These are phyloP conservation scores for Bruchidius siliquastri DNA, from an alignment of 2,888 invertebrate species.

Conservation along the genomic window DNA sequence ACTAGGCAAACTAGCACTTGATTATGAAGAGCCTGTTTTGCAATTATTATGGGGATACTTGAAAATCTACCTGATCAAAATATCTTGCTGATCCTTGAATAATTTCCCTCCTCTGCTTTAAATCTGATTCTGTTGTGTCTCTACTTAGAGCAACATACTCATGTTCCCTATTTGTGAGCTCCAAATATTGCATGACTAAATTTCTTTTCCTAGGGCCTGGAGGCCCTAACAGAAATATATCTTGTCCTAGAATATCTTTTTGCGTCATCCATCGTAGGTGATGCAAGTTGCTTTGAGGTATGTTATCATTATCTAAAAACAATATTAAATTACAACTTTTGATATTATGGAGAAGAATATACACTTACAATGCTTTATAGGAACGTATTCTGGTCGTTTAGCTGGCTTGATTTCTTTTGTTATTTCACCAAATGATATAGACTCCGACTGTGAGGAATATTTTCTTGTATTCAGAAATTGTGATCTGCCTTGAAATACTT, in stretches of 20 bases:
- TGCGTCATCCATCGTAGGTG: constrained; percentile 96
- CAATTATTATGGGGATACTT: no score
- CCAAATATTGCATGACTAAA: constrained; percentile 82
- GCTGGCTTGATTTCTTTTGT: constrained; percentile 60
- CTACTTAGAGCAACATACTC: constrained; percentile 92
- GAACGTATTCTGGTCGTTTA: constrained; percentile 76
- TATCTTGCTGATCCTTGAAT: constrained; percentile 81
- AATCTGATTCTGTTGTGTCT: constrained; percentile 95
- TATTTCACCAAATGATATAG: constrained; percentile 70
- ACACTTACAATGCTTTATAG: constrained; percentile 68
- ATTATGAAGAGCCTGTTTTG: no score
- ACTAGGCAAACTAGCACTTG: no score
- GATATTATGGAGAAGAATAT: background rate
- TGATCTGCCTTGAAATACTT: background rate
- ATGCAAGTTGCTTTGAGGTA: constrained; percentile 69
- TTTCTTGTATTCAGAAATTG: background rate
- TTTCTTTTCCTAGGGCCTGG: constrained; percentile 81
- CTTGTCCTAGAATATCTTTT: constrained; percentile 88
- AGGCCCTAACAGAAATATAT: constrained; percentile 89
- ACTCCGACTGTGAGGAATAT: background rate
- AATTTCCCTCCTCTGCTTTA: constrained; percentile 94
- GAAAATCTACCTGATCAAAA: constrained; percentile 77
- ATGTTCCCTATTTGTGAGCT: constrained; percentile 82
- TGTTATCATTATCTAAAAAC: constrained; percentile 52
- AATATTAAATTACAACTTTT: background rate